Evolutionary conservation across 2,888 invertebrate genomes (phyloP), one percentile per base, ranked within the genome.

Genomic region (Xestia c-nigrum): DNA sequence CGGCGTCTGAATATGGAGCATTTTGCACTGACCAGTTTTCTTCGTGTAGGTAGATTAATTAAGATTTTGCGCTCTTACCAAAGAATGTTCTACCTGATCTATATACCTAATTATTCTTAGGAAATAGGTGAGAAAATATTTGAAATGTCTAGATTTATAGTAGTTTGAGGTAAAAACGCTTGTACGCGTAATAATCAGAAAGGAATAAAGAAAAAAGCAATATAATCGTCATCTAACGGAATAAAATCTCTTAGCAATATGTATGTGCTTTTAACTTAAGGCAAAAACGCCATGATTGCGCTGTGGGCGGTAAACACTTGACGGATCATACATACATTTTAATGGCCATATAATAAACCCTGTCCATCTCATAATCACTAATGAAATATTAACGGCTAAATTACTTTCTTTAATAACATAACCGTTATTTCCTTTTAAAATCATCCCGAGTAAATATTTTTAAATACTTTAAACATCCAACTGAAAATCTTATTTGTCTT

Each of bases 401-500:
- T 86, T 71, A 80, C 76, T 50, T 76, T 47, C 74, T n/a, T n/a
- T 61, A 78, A 75, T 84, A 81, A 61, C 72, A 76, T 73, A 73
- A 74, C 86, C 86, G 88, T 87, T 88, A 84, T 73, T 69, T 86
- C 76, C 64, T 76, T 46, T 55, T 64, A 70, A 78, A 78, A 78
- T 70, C 43, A 52, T 50, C 65, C 38, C 61, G 14, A 6, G 74
- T 77, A 80, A 83, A 79, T 61, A 74, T 10, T 38, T 70, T 72
- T 76, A 79, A 85, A 74, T 38, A 74, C 46, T 47, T 59, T 55
- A 31, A 72, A 69, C 7, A 7, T 46, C 31, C 40, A 73, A 77
- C 47, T 59, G 38, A 72, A 71, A 46, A 43, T n/a, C n/a, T n/a
- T 86, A 47, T 80, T 77, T 73, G 24, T 72, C 16, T 59, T 82